Conservation (phyloP, 1,140 invertebrate species). For the Cydia fagiglandana region DNA sequence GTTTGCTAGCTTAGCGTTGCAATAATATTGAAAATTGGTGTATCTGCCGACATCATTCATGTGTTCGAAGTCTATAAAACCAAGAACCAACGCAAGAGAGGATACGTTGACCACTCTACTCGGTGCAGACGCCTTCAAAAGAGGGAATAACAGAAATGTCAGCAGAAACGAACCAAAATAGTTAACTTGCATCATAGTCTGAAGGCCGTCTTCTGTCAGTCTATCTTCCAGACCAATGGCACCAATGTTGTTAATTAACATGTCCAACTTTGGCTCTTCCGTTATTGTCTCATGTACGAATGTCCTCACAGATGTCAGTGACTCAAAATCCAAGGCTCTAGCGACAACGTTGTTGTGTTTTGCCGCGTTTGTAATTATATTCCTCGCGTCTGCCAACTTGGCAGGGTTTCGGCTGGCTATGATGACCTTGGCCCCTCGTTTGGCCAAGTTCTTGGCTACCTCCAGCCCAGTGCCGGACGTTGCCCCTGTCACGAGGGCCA, state of each 20-base stretch:
- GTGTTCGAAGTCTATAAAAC: conserved; percentile 83
- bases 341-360: conserved; percentile 78
- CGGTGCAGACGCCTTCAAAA: conserved; percentile 80
- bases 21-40: conserved; percentile 80
- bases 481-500: conserved; percentile 93
- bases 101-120: conserved; percentile 80
- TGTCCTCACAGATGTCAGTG: conserved; percentile 50
- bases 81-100: conserved; percentile 75
- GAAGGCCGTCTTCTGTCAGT: conserved; percentile 76
- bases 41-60: conserved; percentile 79
- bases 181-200: conserved; percentile 80
- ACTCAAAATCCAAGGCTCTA: conserved; percentile 56
- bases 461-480: conserved; percentile 87
- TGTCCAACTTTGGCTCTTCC: conserved; percentile 72
- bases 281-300: conserved; percentile 59
- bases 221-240: conserved; percentile 52
- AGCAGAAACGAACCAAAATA: conserved; percentile 81
- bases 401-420: conserved; percentile 86
- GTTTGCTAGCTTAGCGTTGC: conserved; percentile 87
- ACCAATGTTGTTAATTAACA: conserved; percentile 82
- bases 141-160: conserved; percentile 78
- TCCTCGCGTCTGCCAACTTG: conserved; percentile 80
- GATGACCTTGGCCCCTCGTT: conserved; percentile 89
- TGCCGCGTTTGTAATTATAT: conserved; percentile 79
- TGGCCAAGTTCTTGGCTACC: conserved; percentile 87